Evolutionary conservation across 2,797 vertebrate species (phyloP).

Genomic region (Arnoldichthys spilopterus): DNA sequence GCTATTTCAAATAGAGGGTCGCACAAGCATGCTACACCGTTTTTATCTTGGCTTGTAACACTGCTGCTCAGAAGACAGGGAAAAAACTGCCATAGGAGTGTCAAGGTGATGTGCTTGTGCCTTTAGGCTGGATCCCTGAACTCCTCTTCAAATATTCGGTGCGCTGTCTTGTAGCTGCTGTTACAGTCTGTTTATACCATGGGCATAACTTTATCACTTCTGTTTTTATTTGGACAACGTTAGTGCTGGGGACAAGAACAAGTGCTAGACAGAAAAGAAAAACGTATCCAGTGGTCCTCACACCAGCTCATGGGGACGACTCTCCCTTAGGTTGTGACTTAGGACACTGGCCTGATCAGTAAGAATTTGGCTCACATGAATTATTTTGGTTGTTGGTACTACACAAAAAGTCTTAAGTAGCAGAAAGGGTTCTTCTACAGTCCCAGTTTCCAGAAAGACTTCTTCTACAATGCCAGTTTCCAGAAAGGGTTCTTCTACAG

Average conservation of each 20-base stretch:
- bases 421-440: no score
- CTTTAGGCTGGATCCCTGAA: constrained; percentile 19
- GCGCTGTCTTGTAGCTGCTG: neutral
- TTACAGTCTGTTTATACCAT: neutral
- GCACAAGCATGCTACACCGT: constrained; percentile 66
- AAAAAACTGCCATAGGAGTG: neutral
- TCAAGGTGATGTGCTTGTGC: neutral
- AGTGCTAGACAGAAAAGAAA: neutral
- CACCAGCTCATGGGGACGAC: neutral
- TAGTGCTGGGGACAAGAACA: neutral
- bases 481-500: no score
- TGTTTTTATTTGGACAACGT: neutral
- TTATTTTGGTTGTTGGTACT: neutral
- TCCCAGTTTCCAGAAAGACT: no score
- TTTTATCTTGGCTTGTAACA: constrained; percentile 61
- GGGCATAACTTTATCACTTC: neutral
- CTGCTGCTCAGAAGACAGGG: constrained; percentile 3
- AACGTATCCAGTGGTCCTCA: neutral
- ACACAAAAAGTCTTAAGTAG: no score
- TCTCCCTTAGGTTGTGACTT: no score
- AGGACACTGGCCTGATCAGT: no score
- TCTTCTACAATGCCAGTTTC: no score
- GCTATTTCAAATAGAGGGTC: no score
- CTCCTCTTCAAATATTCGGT: neutral
- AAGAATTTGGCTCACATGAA: neutral